A percentile compares a stretch with the other conserved stretches of the same genome.
These are phyloP conservation scores for Actenoides lindsayi DNA, from an alignment of 2,113 vertebrate genomes.

Conservation along the genomic window DNA sequence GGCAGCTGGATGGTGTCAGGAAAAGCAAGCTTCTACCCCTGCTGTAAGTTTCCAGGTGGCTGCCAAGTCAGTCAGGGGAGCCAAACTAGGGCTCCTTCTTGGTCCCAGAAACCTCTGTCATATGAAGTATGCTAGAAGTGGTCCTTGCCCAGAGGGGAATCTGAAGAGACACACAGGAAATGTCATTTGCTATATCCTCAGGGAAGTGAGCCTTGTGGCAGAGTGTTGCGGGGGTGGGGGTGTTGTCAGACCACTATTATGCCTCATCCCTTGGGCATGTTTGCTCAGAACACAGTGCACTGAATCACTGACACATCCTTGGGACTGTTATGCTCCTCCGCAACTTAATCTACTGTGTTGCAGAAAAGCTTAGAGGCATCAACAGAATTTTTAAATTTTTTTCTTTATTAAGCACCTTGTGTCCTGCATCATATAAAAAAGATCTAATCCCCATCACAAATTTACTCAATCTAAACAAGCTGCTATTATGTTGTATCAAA, in stretches of 20 bases:
- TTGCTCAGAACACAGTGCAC: neutral
- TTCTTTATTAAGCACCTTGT: neutral
- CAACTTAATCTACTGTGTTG: neutral
- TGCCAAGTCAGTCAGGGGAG: neutral
- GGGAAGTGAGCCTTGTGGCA: neutral
- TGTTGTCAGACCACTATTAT: neutral
- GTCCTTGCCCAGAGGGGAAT: neutral
- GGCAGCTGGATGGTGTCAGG: neutral
- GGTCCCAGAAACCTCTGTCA: neutral
- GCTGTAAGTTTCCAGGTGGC: neutral
- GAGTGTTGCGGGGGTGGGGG: accelerated
- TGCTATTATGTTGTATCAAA: neutral
- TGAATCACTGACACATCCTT: neutral
- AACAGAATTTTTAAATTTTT: no score
- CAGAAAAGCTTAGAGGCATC: neutral
- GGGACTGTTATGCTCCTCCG: neutral
- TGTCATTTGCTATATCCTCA: neutral
- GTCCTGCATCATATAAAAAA: neutral
- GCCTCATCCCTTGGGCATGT: neutral
- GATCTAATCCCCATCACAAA: neutral
- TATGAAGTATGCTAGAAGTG: neutral
- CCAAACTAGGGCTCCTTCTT: neutral
- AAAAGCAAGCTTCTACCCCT: neutral
- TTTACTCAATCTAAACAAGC: neutral
- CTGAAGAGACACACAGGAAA: neutral